These are phyloP conservation scores for Caenorhabditis macrosperma DNA, from an alignment of 2,888 invertebrate species.

Conservation along the genomic window DNA sequence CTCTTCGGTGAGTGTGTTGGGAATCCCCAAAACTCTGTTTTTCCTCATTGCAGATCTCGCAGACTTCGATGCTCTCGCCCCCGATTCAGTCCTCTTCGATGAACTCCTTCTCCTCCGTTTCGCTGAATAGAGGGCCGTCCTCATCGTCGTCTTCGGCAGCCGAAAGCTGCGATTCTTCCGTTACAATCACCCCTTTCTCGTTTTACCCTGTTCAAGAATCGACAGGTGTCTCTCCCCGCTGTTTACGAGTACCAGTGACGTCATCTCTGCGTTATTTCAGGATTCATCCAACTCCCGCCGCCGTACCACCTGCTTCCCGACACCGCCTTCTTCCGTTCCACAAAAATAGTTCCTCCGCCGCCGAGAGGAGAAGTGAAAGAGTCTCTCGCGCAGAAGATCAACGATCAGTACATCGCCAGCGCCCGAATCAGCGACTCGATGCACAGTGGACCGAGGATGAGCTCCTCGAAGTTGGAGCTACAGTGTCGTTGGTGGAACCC, in stretches of 20 bases:
- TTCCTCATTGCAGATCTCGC: conserved; percentile 18
- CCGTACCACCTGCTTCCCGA: conserved; percentile 65
- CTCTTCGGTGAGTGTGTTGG: conserved; percentile 5
- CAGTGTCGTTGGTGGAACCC: conserved; percentile 29
- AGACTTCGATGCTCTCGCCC: conserved; percentile 20
- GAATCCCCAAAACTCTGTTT: neutral
- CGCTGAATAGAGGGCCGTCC: neutral
- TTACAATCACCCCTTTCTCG: conserved; percentile 32
- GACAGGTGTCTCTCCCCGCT: no score
- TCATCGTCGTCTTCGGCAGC: conserved; percentile 15
- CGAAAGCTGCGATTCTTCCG: conserved; percentile 31
- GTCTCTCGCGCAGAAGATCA: conserved; percentile 47
- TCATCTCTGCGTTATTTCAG: no score
- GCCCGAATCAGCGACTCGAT: conserved; percentile 33
- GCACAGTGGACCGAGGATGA: neutral
- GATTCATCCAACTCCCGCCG: conserved; percentile 53
- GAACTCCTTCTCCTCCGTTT: conserved; percentile 17
- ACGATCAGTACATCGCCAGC: conserved; percentile 60
- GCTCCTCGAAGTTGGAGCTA: conserved; percentile 21
- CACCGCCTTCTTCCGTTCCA: conserved; percentile 65
- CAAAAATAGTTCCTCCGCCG: conserved; percentile 61
- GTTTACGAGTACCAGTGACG: no score
- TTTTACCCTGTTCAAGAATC: conserved; percentile 30
- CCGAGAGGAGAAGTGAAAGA: neutral
- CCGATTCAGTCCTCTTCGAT: conserved; percentile 16